These are phyloP conservation scores for Aphidius ervi DNA, from an alignment of 1,140 invertebrate species.

Conservation along the genomic window DNA sequence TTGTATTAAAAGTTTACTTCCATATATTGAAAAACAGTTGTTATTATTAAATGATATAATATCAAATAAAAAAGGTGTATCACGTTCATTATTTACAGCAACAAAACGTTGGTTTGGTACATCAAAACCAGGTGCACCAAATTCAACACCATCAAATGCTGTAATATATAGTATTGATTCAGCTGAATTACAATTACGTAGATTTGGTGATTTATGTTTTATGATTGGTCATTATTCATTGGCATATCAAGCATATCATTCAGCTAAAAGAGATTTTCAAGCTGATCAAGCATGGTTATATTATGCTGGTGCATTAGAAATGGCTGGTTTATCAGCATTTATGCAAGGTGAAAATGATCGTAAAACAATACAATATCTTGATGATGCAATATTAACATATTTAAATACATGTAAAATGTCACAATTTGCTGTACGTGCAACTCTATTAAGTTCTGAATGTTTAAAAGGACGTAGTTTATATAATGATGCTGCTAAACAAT, in stretches of 20 bases:
- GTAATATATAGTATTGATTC: slow-evolving; percentile 85
- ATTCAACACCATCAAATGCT: slow-evolving; percentile 65
- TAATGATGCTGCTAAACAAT: slow-evolving; percentile 86
- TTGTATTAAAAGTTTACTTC: slow-evolving; percentile 78
- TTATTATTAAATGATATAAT: slow-evolving; percentile 76
- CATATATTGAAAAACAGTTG: slow-evolving; percentile 86
- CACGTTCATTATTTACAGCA: slow-evolving; percentile 85
- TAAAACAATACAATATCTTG: slow-evolving; percentile 86
- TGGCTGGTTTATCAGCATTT: slow-evolving; percentile 89
- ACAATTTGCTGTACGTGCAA: slow-evolving; percentile 86
- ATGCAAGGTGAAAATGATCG: slow-evolving; percentile 75
- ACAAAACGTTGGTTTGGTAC: slow-evolving; percentile 93
- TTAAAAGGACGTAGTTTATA: slow-evolving; percentile 72
- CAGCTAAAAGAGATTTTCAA: slow-evolving; percentile 93
- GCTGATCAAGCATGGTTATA: slow-evolving; percentile 95
- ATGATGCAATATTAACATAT: slow-evolving; percentile 88
- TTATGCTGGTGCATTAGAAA: slow-evolving; percentile 92
- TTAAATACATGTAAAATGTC: slow-evolving; percentile 83
- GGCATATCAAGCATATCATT: slow-evolving; percentile 91
- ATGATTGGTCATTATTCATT: slow-evolving; percentile 91
- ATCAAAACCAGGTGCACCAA: slow-evolving; percentile 70
- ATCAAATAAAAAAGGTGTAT: slow-evolving; percentile 85
- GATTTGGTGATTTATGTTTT: slow-evolving; percentile 92
- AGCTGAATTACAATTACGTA: slow-evolving; percentile 86
- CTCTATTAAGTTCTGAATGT: slow-evolving; percentile 82